Conservation (phyloP, 2,888 invertebrate genomes). For the Andrena bucephala region DNA sequence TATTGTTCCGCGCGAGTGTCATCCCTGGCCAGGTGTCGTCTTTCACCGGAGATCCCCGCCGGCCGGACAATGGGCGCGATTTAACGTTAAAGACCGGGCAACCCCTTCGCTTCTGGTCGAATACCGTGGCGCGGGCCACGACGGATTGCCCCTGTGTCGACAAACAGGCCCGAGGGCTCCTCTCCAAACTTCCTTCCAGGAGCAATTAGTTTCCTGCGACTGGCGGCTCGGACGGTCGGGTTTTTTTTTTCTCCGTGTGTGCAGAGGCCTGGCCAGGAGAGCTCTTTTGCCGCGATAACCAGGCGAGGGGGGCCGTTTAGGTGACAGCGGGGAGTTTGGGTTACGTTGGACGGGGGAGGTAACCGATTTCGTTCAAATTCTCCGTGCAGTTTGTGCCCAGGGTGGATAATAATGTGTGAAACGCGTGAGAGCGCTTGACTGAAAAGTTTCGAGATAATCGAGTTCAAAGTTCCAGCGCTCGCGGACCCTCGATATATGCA, state of each 20-base stretch:
- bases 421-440: too few relatives aligned
- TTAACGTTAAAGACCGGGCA: conserved; percentile 31
- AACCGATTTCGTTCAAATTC: too few relatives aligned
- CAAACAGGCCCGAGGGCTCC: conserved; percentile 1
- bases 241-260: not conserved
- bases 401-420: too few relatives aligned
- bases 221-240: not conserved
- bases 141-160: not conserved
- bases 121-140: not conserved
- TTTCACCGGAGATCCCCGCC: conserved; percentile 17
- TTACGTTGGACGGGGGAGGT: too few relatives aligned
- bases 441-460: too few relatives aligned
- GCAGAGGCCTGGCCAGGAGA: not conserved
- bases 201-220: conserved; percentile 8
- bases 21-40: conserved; percentile 40
- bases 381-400: too few relatives aligned
- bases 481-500: too few relatives aligned
- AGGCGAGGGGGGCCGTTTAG: not conserved
- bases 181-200: not conserved
- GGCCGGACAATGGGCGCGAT: conserved; percentile 50
- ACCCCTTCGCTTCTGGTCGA: conserved; percentile 11
- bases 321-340: not conserved
- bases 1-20: conserved; percentile 48
- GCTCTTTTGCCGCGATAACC: not conserved
- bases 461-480: too few relatives aligned